Percentiles rank a stretch among this genome's conserved stretches.
Evolutionary conservation across 1,140 invertebrate genomes (phyloP).

Genomic region (Tigriopus japonicus): DNA sequence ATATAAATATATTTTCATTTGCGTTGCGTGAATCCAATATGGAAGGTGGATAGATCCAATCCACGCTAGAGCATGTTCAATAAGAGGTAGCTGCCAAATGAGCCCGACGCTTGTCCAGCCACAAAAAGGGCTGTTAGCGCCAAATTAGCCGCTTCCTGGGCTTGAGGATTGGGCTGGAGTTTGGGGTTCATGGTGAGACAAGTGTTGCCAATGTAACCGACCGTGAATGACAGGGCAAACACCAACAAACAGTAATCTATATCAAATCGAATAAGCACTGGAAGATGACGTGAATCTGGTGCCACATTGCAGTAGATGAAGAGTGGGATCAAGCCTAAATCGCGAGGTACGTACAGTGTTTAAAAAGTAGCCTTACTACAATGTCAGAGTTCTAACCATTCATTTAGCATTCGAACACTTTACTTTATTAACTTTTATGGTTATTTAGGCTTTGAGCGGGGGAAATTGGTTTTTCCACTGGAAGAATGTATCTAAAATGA

Average conservation of each 20-base stretch:
- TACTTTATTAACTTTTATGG: no score
- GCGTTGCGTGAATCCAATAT: no score
- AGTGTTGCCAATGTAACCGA: background rate
- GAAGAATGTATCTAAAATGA: background rate
- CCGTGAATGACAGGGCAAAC: background rate
- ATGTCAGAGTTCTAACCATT: no score
- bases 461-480: conserved; percentile 23
- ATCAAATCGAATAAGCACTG: background rate
- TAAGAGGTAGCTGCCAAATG: background rate
- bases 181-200: background rate
- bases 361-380: no score
- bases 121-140: background rate
- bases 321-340: conserved; percentile 50
- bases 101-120: background rate
- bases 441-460: no score
- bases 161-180: background rate
- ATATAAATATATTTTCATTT: no score
- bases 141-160: background rate
- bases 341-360: no score
- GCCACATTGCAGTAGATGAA: conserved; percentile 71
- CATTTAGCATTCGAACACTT: no score
- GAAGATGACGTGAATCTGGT: conserved; percentile 34
- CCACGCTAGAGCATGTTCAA: no score
- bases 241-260: background rate
- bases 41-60: no score